Base-by-base conservation (phyloP, 2,797 vertebrate species). In the Crocodylus rhombifer region DNA sequence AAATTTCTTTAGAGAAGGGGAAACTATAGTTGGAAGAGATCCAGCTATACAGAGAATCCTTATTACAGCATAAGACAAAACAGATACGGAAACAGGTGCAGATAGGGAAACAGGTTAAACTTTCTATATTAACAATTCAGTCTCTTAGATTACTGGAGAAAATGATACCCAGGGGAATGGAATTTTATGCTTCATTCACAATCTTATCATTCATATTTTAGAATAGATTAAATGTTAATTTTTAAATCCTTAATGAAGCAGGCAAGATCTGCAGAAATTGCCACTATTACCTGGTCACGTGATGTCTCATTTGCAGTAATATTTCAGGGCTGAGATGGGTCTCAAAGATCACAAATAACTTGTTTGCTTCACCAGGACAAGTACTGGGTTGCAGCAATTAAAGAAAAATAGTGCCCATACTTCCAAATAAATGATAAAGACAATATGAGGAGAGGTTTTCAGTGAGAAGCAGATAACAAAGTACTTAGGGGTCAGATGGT, bases 151-250 rank as follows among this genome's bases (percentile, higher is more conserved):
- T 92, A 92, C 73, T 87, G 58, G 42, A 82, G 51, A 91, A 12
- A 64, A 82, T 8, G 75, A 78, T 64, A 92, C 25, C 95, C 73
- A 95, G 91, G 92, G 67, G 85, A 96, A 25, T 75, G 73, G 82
- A 84, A 93, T 92, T 90, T 90, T 80, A 84, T 14, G 28, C 77
- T 91, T 92, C 85, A 93, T 83, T 89, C 80, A 87, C 63, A 91
- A 75, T 57, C 71, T 88, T 90, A 85, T 83, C 1, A 89, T 86
- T 93, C 92, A 78, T 75, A 86, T 58, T n/a, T 58, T 78, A 76
- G 85, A 95, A 92, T 73, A 95, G 90, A 80, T 77, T 79, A 56
- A 90, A 61, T 83, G 84, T 60, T 91, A 79, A 88, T 82, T 76
- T 87, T 71, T 83, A 87, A 88, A 11, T 90, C 56, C 62, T 81